These are phyloP conservation scores for Ecliptopera silaceata DNA, from an alignment of 2,888 invertebrate species.

Conservation along the genomic window DNA sequence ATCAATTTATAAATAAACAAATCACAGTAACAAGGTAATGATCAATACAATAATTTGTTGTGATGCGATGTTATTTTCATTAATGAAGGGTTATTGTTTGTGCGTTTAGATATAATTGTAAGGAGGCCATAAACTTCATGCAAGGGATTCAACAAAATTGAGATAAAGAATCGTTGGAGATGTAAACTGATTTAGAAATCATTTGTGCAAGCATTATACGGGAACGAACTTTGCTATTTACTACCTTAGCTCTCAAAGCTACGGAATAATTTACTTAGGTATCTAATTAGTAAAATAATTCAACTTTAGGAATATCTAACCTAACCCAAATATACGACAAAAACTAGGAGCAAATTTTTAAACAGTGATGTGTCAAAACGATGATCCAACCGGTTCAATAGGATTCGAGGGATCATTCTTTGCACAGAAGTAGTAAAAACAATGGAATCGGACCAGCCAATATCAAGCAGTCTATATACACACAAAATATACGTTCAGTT, in stretches of 20 bases:
- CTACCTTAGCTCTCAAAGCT: background rate
- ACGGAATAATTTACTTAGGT: background rate
- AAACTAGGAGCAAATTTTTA: too few relatives aligned
- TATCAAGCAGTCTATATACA: background rate
- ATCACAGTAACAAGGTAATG: slow-evolving; percentile 74
- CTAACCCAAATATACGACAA: too few relatives aligned
- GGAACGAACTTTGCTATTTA: background rate
- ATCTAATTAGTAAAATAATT: too few relatives aligned
- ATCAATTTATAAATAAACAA: slow-evolving; percentile 64
- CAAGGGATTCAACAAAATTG: background rate
- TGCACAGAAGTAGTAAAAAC: too few relatives aligned
- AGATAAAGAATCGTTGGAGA: background rate
- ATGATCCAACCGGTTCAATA: too few relatives aligned
- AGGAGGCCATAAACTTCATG: slow-evolving; percentile 4
- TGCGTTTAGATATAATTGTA: slow-evolving; percentile 12
- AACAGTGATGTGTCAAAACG: too few relatives aligned
- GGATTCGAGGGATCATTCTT: too few relatives aligned
- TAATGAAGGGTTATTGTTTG: slow-evolving; percentile 44
- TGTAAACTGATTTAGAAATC: slow-evolving; percentile 13
- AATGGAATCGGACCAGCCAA: background rate
- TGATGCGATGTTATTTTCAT: slow-evolving; percentile 60
- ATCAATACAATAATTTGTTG: slow-evolving; percentile 53
- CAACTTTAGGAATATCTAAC: too few relatives aligned
- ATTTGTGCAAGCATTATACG: background rate
- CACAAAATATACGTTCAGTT: background rate